Evolutionary conservation across 2,888 invertebrate species (phyloP).

Genomic region (Thelaira solivaga): DNA sequence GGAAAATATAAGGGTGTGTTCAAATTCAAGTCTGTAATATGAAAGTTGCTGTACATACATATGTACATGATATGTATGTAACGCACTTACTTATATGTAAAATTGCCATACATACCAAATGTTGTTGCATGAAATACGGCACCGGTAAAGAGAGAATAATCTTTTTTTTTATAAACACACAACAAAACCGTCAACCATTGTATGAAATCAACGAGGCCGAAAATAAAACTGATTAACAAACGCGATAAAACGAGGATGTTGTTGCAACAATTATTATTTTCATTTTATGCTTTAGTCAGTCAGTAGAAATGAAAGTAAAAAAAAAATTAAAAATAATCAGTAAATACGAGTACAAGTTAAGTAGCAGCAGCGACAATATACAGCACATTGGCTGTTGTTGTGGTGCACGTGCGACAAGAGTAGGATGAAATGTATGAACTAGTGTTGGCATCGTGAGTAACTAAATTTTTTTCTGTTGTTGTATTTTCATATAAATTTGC

Average conservation of each 20-base stretch:
- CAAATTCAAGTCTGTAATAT: too few relatives aligned
- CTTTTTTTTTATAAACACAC: not conserved
- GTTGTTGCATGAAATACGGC: slow-evolving; percentile 25
- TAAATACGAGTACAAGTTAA: not conserved
- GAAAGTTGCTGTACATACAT: not conserved
- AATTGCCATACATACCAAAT: slow-evolving; percentile 40
- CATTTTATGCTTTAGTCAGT: slow-evolving; percentile 7
- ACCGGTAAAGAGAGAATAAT: not conserved
- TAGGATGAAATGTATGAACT: too few relatives aligned
- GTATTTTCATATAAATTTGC: too few relatives aligned
- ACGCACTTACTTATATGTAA: slow-evolving; percentile 14
- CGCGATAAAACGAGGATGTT: slow-evolving; percentile 58
- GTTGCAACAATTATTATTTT: slow-evolving; percentile 63
- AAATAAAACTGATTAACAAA: slow-evolving; percentile 67
- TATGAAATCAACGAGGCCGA: slow-evolving; percentile 69
- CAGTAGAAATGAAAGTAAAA: slow-evolving; percentile 11
- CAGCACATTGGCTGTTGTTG: not conserved
- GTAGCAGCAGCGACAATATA: slow-evolving; percentile 4
- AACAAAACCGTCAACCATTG: slow-evolving; percentile 55
- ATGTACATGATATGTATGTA: not conserved
- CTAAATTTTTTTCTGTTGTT: too few relatives aligned
- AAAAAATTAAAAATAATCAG: not conserved
- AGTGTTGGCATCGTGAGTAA: too few relatives aligned
- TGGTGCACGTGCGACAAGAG: too few relatives aligned
- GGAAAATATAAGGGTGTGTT: slow-evolving; percentile 42